These are phyloP conservation scores for Chloroclysta siterata DNA, from an alignment of 2,888 invertebrate species.

Conservation along the genomic window DNA sequence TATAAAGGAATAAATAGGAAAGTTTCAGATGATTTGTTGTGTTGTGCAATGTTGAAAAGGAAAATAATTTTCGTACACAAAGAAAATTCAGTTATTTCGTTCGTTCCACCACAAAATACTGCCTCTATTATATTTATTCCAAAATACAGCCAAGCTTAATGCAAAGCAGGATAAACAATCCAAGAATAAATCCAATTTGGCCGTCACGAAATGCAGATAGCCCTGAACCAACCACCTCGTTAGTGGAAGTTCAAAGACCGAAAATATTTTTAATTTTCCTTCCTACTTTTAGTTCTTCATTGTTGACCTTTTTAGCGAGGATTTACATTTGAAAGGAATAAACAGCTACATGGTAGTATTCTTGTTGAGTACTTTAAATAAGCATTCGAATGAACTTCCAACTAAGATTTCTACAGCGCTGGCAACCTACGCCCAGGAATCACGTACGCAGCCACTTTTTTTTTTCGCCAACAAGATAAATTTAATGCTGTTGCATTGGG, in stretches of 20 bases:
- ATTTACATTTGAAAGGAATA: slow-evolving; percentile 31
- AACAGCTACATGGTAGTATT: slow-evolving; percentile 15
- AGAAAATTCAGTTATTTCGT: not conserved
- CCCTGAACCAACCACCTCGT: slow-evolving; percentile 32
- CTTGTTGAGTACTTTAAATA: slow-evolving; percentile 12
- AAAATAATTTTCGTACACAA: not conserved
- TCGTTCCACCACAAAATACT: not conserved
- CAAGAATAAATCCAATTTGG: slow-evolving; percentile 35
- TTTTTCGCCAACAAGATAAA: too few species aligned
- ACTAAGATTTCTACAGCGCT: too few species aligned
- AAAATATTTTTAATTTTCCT: slow-evolving; percentile 39
- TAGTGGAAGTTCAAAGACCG: slow-evolving; percentile 35
- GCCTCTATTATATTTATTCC: slow-evolving; percentile 15
- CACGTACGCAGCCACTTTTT: too few species aligned
- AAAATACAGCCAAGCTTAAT: slow-evolving; percentile 24
- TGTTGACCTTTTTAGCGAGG: slow-evolving; percentile 31
- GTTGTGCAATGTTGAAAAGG: not conserved
- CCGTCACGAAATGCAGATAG: slow-evolving; percentile 34
- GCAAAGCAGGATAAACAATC: slow-evolving; percentile 33
- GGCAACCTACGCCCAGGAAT: too few species aligned
- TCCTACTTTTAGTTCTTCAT: slow-evolving; percentile 29
- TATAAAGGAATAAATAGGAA: too few species aligned
- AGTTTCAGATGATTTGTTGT: not conserved
- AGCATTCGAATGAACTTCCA: slow-evolving; percentile 8
- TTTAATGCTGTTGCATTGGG: too few species aligned